These are phyloP conservation scores for Ailurus styani DNA, from an alignment of 2,113 vertebrate genomes.

Conservation along the genomic window DNA sequence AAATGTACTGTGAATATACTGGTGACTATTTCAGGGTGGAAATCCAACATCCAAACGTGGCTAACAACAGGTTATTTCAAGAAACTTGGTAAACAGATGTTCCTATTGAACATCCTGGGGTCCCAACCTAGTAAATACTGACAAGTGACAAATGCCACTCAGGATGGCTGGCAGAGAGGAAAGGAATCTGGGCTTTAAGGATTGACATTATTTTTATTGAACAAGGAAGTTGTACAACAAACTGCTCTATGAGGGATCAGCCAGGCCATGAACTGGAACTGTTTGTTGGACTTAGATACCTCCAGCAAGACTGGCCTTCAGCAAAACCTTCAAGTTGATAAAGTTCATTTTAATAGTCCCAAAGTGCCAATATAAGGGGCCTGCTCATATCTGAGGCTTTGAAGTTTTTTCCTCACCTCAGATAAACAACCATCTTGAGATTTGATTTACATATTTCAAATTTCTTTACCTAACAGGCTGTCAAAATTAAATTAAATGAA, in stretches of 20 bases:
- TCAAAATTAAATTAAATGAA: not conserved
- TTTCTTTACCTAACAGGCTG: not conserved
- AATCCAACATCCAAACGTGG: not conserved
- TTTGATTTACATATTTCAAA: not conserved
- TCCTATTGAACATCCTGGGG: not conserved
- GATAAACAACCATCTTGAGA: not conserved
- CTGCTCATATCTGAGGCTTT: not conserved
- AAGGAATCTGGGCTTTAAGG: not conserved
- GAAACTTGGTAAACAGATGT: not conserved
- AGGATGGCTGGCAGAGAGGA: not conserved
- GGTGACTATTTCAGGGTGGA: not conserved
- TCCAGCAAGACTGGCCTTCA: not conserved
- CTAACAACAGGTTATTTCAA: not conserved
- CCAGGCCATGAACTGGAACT: not conserved
- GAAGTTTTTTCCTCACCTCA: not conserved
- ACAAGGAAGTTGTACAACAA: not conserved
- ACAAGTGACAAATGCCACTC: not conserved
- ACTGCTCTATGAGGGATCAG: not conserved
- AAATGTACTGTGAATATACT: not conserved
- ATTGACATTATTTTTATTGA: not conserved
- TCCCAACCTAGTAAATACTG: not conserved
- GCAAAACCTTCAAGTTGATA: not conserved
- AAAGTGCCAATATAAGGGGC: not conserved
- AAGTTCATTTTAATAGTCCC: not conserved
- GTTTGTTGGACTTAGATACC: not conserved